Base-by-base conservation (phyloP, 2,888 invertebrate genomes). In the Mantis religiosa region DNA sequence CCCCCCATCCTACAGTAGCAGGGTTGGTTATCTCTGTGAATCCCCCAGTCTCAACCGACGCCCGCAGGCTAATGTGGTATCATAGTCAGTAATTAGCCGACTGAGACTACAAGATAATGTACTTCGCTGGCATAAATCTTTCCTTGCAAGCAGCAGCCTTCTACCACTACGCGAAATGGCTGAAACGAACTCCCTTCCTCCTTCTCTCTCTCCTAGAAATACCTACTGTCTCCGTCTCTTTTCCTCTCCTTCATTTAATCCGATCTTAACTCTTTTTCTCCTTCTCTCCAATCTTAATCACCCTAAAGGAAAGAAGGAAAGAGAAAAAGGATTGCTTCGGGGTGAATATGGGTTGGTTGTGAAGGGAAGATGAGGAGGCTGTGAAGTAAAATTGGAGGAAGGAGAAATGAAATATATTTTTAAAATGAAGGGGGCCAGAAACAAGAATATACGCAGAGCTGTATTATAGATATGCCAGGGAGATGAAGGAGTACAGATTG, bases 41-140 rank as follows among this genome's bases (percentile, higher is more conserved):
- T 90, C 91, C 90, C 90, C 90, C 90, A 91, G 90, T 90, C 90
- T 90, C 90, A 91, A 92, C 92, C 91, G 92, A 91, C 91, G 92
- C 93, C 92, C 92, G 92, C 92, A 92, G 94, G 93, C 94, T 94
- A 94, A 94, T 93, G 94, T 93, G 93, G 93, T 93, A 94, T 94
- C 93, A 93, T 94, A 93, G 93, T 93, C 93, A 92, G 93, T 94
- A 94, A 94, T 94, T 94, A 94, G 94, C 93, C 93, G 93, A 93
- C 93, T 93, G 93, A 93, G 93, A 93, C 93, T 94, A 94, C 94
- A 94, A 94, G 94, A 94, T 94, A 94, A 94, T 94, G 94, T 94
- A 94, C 94, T 94, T 93, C 93, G 92, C 93, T 92, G 92, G 93
- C 93, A 93, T 94, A 94, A 94, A 94, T 94, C 94, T 94, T 93